Evolutionary conservation across 1,140 invertebrate genomes (phyloP).

Genomic region (Lutraria rhynchaena): DNA sequence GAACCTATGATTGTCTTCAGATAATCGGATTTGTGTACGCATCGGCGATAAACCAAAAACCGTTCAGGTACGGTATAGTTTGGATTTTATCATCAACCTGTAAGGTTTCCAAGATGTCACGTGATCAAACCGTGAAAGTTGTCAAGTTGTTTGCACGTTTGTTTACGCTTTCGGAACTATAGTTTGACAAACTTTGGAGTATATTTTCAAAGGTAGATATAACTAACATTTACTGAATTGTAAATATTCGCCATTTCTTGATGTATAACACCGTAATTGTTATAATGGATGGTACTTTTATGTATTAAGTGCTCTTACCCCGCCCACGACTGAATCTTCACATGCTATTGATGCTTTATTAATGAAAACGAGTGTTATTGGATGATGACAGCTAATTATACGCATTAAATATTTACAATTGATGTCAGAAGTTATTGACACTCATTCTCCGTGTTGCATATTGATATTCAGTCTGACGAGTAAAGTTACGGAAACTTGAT

Average conservation of each 20-base stretch:
- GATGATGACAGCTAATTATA: neutral
- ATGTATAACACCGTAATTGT: neutral
- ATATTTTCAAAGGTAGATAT: constrained; percentile 1
- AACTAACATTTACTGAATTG: neutral
- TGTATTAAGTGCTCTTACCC: neutral
- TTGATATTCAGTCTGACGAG: constrained; percentile 21
- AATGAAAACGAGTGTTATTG: neutral
- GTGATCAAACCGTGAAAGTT: constrained; percentile 60
- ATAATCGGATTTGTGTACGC: too few species aligned
- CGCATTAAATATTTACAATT: neutral
- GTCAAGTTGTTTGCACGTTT: constrained; percentile 42
- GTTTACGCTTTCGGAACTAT: constrained; percentile 35
- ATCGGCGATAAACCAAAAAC: too few species aligned
- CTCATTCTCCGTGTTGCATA: neutral
- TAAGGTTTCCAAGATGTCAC: constrained; percentile 55
- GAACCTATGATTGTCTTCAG: too few species aligned
- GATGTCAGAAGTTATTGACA: neutral
- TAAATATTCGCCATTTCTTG: neutral
- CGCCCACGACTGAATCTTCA: neutral
- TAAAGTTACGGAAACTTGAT: constrained; percentile 10
- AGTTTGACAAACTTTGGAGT: constrained; percentile 1
- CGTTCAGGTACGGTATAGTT: too few species aligned
- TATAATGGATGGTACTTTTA: neutral
- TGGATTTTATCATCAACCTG: neutral
- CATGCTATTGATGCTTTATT: neutral